phyloP scores from a whole-genome alignment of 2,888 invertebrate genomes.

The Neoaliturus tenellus region DNA sequence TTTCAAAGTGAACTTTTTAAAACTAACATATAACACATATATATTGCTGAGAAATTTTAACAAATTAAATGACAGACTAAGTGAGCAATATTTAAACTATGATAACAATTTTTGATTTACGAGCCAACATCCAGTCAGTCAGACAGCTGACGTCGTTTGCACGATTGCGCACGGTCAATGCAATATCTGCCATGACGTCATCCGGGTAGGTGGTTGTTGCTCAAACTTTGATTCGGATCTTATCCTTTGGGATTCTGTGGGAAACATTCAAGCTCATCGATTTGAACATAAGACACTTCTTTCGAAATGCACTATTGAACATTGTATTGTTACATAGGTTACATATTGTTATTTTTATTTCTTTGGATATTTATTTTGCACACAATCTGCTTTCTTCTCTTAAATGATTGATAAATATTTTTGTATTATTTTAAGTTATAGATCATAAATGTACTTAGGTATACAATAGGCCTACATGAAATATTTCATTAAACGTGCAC shows the following conservation, averaged over 20 bases:
- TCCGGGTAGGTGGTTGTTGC: background rate
- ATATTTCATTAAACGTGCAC: no score
- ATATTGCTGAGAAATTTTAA: background rate
- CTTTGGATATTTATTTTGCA: no score
- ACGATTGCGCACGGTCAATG: slow-evolving; percentile 2
- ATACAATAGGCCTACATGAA: no score
- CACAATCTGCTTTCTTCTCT: no score
- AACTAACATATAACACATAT: background rate
- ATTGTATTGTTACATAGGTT: no score
- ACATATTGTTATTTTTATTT: no score
- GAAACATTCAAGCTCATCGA: background rate
- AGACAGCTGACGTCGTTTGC: background rate
- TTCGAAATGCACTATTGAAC: no score
- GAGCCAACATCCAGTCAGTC: background rate
- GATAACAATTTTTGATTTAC: background rate
- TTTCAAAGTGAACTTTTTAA: background rate
- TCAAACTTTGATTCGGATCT: background rate
- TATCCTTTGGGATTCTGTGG: background rate
- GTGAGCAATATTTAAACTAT: background rate
- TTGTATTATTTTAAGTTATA: no score
- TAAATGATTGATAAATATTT: no score
- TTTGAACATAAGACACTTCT: background rate
- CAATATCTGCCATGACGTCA: background rate
- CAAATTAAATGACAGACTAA: background rate
- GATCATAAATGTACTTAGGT: no score